Conservation (phyloP, 2,888 invertebrate species). For the Agriopis leucophaearia region DNA sequence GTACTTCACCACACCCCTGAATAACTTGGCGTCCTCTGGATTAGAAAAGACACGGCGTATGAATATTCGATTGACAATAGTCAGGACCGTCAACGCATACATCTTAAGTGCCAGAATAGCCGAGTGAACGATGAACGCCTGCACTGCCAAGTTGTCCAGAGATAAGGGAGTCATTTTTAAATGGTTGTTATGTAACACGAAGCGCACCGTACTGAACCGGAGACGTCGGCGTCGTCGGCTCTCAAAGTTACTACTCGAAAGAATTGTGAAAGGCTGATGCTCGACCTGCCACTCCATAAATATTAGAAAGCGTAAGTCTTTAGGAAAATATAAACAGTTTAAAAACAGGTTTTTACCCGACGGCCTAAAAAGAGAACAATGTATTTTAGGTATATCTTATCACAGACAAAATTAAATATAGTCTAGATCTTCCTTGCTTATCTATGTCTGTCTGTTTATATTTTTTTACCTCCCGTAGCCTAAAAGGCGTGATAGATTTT, state of each 20-base stretch:
- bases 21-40: slow-evolving; percentile 68
- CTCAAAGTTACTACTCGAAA: slow-evolving; percentile 32
- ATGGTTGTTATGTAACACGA: slow-evolving; percentile 27
- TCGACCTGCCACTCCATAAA: neutral
- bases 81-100: slow-evolving; percentile 59
- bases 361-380: too few relatives aligned
- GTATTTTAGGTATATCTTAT: too few relatives aligned
- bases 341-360: neutral
- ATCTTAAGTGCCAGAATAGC: slow-evolving; percentile 72
- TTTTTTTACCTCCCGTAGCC: too few relatives aligned
- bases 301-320: slow-evolving; percentile 2
- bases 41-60: slow-evolving; percentile 64
- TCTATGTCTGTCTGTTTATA: too few relatives aligned
- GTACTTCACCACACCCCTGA: slow-evolving; percentile 69
- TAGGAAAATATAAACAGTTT: neutral
- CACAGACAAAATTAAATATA: too few relatives aligned
- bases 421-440: too few relatives aligned
- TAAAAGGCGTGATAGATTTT: too few relatives aligned
- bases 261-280: slow-evolving; percentile 16
- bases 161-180: slow-evolving; percentile 60
- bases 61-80: slow-evolving; percentile 58
- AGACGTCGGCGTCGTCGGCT: slow-evolving; percentile 15
- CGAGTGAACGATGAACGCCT: slow-evolving; percentile 71
- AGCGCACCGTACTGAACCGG: neutral
- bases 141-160: slow-evolving; percentile 62